Evolutionary conservation across 1,140 invertebrate genomes (phyloP), one percentile per base, ranked within the genome.

Genomic region (Lepidotrigona ventralis): DNA sequence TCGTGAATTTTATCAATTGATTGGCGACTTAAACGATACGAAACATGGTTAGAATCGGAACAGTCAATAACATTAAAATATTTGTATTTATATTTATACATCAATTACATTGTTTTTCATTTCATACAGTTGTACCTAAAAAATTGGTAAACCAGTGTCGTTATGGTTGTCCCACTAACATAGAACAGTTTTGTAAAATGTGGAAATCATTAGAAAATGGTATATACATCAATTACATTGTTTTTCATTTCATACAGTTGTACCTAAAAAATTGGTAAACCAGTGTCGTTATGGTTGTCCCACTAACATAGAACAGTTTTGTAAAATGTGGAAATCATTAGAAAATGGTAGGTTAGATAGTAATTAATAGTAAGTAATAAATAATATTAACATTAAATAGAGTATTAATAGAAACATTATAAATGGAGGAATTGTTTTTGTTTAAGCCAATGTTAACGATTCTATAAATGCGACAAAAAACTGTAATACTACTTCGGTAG

Each of bases 221-320:
- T 83, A 79, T n/a, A n/a, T 29, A 15, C 63, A 83, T n/a, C 78
- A 60, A 64, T 21, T 74, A 33, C 71, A n/a, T 79, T 64, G 9
- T 29, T 79, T 71, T 72, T 46, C 39, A 15, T 75, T 72, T 15
- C 53, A 85, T 83, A 78, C 72, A 92, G 90, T 72, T 81, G 63
- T 93, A 11, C 91, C 91, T 0, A 92, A 89, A 63, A 71, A 92
- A 64, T 84, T 93, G 39, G 17, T 90, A 14, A 87, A 79, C 60
- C 54, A 86, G 23, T 93, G 91, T 83, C 81, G 83, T 26, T 51
- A 85, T 39, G 92, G 92, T 39, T 93, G 92, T 83, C 92, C 92
- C n/a, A 17, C 33, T 17, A 88, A 84, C 1, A 90, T 93, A n/a
- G 51, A 89, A 2, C 23, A 87, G 33, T 92, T 93, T 86, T 92